phyloP scores from a whole-genome alignment of 1,140 invertebrate species.

The Protaetia brevitarsis region DNA sequence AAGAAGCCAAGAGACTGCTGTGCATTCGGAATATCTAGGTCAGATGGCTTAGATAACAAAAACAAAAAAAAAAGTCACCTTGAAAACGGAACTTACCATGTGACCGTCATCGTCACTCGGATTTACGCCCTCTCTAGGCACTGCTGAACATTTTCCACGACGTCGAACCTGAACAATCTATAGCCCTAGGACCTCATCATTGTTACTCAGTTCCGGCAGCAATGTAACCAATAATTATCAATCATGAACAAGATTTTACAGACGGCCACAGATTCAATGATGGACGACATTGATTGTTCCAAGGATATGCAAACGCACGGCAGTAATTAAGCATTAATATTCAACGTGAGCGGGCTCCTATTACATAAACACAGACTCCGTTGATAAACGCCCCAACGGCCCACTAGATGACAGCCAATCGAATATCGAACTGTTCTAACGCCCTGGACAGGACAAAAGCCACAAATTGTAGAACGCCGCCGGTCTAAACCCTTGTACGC shows the following conservation, averaged over 20 bases:
- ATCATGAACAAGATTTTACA: background rate
- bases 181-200: too few species aligned
- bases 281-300: background rate
- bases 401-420: slow-evolving; percentile 11
- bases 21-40: too few species aligned
- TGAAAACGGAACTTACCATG: too few species aligned
- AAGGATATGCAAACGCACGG: slow-evolving; percentile 13
- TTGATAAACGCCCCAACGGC: background rate
- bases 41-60: too few species aligned
- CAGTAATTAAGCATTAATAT: slow-evolving; percentile 13
- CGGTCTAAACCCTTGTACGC: background rate
- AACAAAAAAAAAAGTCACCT: too few species aligned
- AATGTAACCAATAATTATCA: background rate
- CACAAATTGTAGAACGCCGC: slow-evolving; percentile 1
- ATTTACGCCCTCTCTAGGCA: too few species aligned
- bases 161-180: too few species aligned
- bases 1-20: too few species aligned
- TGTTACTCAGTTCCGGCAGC: background rate
- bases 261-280: slow-evolving; percentile 6
- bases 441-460: slow-evolving; percentile 6
- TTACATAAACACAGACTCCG: background rate
- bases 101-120: too few species aligned
- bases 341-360: slow-evolving; percentile 4
- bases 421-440: slow-evolving; percentile 15
- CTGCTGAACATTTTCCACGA: too few species aligned